Evolutionary conservation across 2,797 vertebrate genomes (phyloP).

Genomic region (Cichlasoma orientale): DNA sequence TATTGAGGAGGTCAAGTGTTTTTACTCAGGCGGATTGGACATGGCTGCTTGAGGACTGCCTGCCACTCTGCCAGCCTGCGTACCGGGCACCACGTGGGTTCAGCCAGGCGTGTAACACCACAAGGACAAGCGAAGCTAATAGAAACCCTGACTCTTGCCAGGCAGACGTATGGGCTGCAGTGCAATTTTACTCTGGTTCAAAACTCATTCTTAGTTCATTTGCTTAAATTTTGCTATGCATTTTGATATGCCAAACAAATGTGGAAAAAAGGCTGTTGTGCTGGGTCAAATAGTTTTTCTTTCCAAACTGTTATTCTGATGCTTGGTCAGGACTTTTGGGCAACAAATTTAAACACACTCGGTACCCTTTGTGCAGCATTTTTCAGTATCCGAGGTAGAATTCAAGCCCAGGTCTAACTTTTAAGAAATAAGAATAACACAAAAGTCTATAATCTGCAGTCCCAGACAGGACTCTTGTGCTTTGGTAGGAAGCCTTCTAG

Average conservation of each 20-base stretch:
- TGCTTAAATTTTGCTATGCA: background rate
- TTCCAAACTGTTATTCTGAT: background rate
- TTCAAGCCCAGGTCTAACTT: background rate
- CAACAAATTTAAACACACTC: background rate
- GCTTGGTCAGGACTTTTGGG: background rate
- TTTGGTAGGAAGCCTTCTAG: background rate
- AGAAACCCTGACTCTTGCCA: background rate
- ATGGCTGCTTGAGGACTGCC: constrained; percentile 73
- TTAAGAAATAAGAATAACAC: accelerated
- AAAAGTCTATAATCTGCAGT: background rate
- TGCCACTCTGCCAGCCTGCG: constrained; percentile 43
- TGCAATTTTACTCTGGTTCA: background rate
- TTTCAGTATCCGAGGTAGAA: background rate
- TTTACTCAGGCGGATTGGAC: constrained; percentile 72
- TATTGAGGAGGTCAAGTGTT: constrained; percentile 84
- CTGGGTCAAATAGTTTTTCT: background rate
- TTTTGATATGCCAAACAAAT: background rate
- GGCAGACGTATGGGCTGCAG: background rate
- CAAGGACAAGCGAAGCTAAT: constrained; percentile 1
- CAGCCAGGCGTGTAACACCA: constrained; percentile 20
- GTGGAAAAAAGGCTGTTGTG: background rate
- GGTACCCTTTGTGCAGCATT: background rate
- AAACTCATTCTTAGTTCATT: background rate
- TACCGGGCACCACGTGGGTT: constrained; percentile 6
- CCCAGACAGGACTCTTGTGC: background rate